These are phyloP conservation scores for Ephialtes manifestator DNA, from an alignment of 2,888 invertebrate species.

Conservation along the genomic window DNA sequence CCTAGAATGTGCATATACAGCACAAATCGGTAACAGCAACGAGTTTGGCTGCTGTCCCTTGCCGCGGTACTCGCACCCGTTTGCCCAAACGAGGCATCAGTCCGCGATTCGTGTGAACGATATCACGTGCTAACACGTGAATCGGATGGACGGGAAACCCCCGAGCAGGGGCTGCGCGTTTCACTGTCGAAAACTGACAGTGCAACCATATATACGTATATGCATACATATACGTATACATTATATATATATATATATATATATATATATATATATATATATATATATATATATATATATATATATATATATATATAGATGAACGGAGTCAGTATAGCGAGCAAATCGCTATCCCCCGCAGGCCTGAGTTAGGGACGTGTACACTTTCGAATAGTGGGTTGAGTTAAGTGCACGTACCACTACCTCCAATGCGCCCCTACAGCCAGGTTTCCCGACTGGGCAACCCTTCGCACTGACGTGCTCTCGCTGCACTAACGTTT, in stretches of 20 bases:
- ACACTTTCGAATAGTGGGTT: constrained; percentile 30
- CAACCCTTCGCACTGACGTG: constrained; percentile 12
- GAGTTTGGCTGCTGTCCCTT: constrained; percentile 30
- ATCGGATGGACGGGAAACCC: constrained; percentile 60
- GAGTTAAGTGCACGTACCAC: constrained; percentile 47
- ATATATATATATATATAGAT: too few relatives aligned
- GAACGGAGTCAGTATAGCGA: background rate
- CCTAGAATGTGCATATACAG: constrained; percentile 6
- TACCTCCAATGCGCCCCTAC: background rate
- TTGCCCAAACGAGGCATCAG: constrained; percentile 1
- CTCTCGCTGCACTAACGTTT: constrained; percentile 5
- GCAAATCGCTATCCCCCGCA: constrained; percentile 2
- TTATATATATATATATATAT: background rate
- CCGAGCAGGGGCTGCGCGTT: constrained; percentile 38
- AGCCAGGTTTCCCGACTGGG: background rate
- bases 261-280: constrained; percentile 17
- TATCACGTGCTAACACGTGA: constrained; percentile 73
- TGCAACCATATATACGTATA: constrained; percentile 41
- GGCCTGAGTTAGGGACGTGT: constrained; percentile 38
- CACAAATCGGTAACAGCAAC: constrained; percentile 30
- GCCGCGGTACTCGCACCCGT: background rate
- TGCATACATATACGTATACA: background rate
- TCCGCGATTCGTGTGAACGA: constrained; percentile 68
- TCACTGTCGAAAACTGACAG: constrained; percentile 67
- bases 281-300: background rate